phyloP scores from a whole-genome alignment of 2,888 invertebrate genomes.

The Conus canariensis region DNA sequence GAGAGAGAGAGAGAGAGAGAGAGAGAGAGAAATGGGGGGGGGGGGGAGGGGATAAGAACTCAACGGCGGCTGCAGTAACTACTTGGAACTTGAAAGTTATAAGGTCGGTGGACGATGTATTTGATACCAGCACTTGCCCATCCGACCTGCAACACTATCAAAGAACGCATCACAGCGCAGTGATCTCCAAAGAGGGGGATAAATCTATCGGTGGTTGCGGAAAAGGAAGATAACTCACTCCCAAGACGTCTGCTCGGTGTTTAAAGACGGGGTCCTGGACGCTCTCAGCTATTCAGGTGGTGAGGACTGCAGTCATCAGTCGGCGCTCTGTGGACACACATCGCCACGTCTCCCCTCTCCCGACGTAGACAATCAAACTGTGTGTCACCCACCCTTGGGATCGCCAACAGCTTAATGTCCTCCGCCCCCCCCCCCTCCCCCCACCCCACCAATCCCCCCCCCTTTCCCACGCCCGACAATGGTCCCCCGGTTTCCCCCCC shows the following conservation, averaged over 20 bases:
- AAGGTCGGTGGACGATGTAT: too few relatives aligned
- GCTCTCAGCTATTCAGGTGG: conserved; percentile 3
- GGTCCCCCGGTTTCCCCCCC: too few relatives aligned
- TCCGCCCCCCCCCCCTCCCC: background rate
- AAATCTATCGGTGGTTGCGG: background rate
- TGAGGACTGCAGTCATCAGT: background rate
- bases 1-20: too few relatives aligned
- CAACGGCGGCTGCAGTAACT: background rate
- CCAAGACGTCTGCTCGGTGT: background rate
- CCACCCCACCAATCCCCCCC: too few relatives aligned
- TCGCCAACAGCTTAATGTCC: conserved; percentile 3
- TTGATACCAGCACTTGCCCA: too few relatives aligned
- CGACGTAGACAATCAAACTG: conserved; percentile 26
- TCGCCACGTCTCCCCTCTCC: background rate
- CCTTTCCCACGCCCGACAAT: too few relatives aligned
- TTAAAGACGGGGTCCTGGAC: background rate
- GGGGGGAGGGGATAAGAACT: background rate
- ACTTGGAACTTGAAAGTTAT: too few relatives aligned
- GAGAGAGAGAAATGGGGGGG: background rate
- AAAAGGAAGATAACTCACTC: background rate
- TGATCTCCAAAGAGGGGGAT: too few relatives aligned
- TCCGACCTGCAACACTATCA: too few relatives aligned
- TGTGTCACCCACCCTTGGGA: background rate
- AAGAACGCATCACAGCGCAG: too few relatives aligned
- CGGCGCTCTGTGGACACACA: background rate